Evolutionary conservation across 2,113 vertebrate species (phyloP), one percentile per base, ranked within the genome.

Genomic region (Canis aureus): DNA sequence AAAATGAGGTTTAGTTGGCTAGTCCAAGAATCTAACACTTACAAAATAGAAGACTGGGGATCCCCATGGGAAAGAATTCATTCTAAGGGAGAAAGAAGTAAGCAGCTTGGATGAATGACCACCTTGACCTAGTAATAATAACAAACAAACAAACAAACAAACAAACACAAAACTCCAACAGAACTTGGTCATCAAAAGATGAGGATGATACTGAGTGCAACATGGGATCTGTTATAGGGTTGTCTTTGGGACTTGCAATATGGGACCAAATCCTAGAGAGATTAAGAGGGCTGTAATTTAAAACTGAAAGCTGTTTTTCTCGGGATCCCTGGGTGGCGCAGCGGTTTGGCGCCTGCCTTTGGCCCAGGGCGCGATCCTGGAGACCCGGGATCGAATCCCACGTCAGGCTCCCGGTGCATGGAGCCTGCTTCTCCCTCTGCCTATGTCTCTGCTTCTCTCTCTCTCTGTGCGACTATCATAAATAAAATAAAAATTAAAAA

Each of bases 71-170:
- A 83, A 85, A 94, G 23, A 95, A 51, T 35, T 93, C 19, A 93
- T 91, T 60, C 35, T 92, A 20, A 82, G 29, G 53, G n/a, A 92
- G 25, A 90, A 86, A 95, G 60, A 95, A 69, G 64, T 74, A 85
- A 95, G 94, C 35, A 67, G 10, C 23, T 94, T 79, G 51, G 67
- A 96, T 64, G n/a, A 95, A 95, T 51, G 51, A 83, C 49, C 51
- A 82, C 16, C 19, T 57, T 78, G 67, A 83, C 16, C 11, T 96
- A 88, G 11, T 29, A 80, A 88, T 76, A 91, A 79, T 80, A 71
- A 76, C 19, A 69, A 90, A 25, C 60, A 62, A 62, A 62, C 60
- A 62, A 62, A 62, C 60, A 62, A 62, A 66, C 32, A 86, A 92
- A 49, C 23, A 91, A 92, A 67, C 10, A 53, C 8, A 60, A 93